Percentiles rank a stretch among this genome's conserved stretches.
Conservation (phyloP, 2,888 invertebrate species). For the Osmoderma eremita region DNA sequence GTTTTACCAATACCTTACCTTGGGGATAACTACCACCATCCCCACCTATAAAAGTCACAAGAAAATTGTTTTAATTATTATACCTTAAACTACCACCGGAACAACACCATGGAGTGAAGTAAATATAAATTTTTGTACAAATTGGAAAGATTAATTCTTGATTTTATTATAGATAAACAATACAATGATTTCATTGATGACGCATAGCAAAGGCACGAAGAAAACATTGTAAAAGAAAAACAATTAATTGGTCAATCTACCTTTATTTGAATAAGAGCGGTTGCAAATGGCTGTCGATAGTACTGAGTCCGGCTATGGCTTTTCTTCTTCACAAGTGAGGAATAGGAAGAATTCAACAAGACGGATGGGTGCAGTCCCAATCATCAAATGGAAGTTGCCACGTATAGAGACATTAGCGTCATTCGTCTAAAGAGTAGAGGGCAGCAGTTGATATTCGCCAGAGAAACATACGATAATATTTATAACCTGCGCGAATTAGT, state of each 20-base stretch:
- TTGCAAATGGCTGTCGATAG: neutral
- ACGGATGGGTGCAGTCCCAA: neutral
- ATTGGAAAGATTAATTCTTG: neutral
- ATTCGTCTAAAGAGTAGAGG: no score
- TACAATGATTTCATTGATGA: neutral
- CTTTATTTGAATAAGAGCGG: neutral
- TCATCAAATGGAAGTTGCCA: neutral
- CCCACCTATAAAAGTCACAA: no score
- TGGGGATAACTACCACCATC: conserved; percentile 9
- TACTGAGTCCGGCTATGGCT: neutral
- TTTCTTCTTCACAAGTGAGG: neutral
- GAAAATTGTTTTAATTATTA: neutral
- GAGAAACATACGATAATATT: no score
- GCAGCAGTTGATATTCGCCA: no score
- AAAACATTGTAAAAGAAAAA: neutral
- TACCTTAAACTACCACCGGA: neutral
- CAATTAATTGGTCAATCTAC: neutral
- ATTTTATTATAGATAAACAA: neutral
- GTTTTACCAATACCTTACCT: conserved; percentile 12
- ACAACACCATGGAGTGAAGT: neutral
- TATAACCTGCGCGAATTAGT: neutral
- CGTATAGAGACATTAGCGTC: conserved; percentile 5
- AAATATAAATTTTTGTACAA: neutral
- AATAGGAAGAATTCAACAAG: conserved; percentile 1
- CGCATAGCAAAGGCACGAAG: neutral